Evolutionary conservation across 1,140 invertebrate genomes (phyloP), one percentile per base, ranked within the genome.

Genomic region (Calephelis nemesis): DNA sequence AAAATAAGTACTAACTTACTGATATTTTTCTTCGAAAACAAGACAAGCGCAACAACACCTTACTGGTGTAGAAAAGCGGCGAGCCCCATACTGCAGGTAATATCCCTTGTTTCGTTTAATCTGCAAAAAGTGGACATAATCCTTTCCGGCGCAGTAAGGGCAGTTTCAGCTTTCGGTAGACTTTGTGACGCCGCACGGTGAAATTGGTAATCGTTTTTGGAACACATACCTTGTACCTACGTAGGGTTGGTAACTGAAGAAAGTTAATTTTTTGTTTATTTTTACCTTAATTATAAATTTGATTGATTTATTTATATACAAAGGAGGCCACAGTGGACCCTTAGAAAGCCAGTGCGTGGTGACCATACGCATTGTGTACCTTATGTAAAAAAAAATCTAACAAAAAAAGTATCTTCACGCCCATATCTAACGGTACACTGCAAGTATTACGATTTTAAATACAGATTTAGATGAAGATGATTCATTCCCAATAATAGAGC

Each of bases 101-200:
- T 66, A 70, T 73, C 68, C 69, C 64, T 69, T 75, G 78, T 78
- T 75, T 75, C 67, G 74, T 62, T 63, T 84, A 82, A 86, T 85
- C 83, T 76, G 77, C 84, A 87, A 89, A 88, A 90, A 82, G 69
- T 67, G 76, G 67, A 75, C 68, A 73, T 88, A 88, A 90, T 85
- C 85, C 87, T 87, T 85, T 86, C 87, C 83, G 83, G 83, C 68
- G 79, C 62, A 58, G 52, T 58, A 67, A 62, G 72, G 70, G 62
- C 68, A 74, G 73, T 68, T 75, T 69, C 71, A 72, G 78, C 75
- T 84, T 84, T 84, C 76, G 80, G 78, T 78, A 88, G 87, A 90
- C 87, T 90, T 90, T 87, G 87, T 87, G 87, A 85, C 87, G 87
- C 87, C 84, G 79, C 75, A 63, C 67, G 75, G 71, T 75, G 74